phyloP scores from a whole-genome alignment of 2,888 invertebrate species.

The Pterobdella sp. region DNA sequence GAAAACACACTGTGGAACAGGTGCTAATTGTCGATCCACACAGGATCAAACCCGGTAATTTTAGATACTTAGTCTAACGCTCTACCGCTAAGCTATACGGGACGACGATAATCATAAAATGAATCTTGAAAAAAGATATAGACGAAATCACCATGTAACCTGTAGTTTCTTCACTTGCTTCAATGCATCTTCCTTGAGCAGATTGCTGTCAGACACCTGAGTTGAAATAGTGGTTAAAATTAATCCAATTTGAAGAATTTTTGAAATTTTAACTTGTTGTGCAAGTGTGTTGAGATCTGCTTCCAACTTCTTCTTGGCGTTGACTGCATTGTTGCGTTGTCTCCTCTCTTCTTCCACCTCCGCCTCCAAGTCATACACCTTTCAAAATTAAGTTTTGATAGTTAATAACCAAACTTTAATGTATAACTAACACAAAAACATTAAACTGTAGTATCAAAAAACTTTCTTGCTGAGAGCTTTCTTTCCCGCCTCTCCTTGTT shows the following conservation, averaged over 20 bases:
- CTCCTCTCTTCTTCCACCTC: slow-evolving; percentile 94
- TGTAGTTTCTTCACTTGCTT: slow-evolving; percentile 88
- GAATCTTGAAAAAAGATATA: not conserved
- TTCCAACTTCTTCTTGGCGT: slow-evolving; percentile 83
- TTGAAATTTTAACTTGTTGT: slow-evolving; percentile 40
- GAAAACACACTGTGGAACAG: no score
- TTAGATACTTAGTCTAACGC: no score
- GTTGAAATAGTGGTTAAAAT: no score
- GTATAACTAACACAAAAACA: no score
- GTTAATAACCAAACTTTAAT: no score
- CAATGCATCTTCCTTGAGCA: slow-evolving; percentile 84
- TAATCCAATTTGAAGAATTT: not conserved
- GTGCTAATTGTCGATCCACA: no score
- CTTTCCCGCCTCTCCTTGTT: slow-evolving; percentile 85
- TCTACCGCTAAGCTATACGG: no score
- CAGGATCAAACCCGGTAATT: no score
- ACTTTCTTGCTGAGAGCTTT: slow-evolving; percentile 84
- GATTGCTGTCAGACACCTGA: slow-evolving; percentile 61
- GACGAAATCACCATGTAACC: slow-evolving; percentile 36
- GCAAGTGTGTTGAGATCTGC: slow-evolving; percentile 86
- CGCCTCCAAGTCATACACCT: slow-evolving; percentile 78
- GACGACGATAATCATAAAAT: not conserved
- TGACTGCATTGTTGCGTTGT: slow-evolving; percentile 78
- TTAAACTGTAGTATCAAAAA: no score
- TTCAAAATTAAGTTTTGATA: no score